Base-by-base conservation (phyloP, 2,113 vertebrate species). In the Arothron firmamentum region DNA sequence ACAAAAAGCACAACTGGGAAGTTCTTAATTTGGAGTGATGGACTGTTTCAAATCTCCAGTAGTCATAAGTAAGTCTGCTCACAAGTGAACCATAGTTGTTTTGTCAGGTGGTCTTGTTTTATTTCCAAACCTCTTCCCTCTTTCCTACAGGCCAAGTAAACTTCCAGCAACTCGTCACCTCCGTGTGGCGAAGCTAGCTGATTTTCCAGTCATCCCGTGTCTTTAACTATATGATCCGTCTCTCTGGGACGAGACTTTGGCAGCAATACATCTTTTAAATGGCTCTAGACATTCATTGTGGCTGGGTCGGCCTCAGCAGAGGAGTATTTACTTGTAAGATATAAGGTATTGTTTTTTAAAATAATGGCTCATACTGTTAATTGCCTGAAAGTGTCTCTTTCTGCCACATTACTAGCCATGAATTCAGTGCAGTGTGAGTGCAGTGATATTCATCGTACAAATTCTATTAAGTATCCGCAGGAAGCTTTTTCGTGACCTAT, bases 211-310 rank as follows among this genome's bases (percentile, higher is more conserved):
- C 64, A 67, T 90, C 85, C 84, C 8, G 63, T 86, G 72, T 88
- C 79, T 81, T 72, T 79, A 63, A 85, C 78, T 70, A 74, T 75
- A 54, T 59, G 82, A 56, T 67, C 78, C 31, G 65, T 86, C 75
- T 82, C 78, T 72, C 72, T 55, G 70, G 80, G 80, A 82, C 67
- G 47, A 81, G 78, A 86, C 74, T 74, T 67, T 74, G 82, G 82
- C 82, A 85, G 85, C 87, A 87, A 88, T 86, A 85, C 79, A 70
- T 84, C 82, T 85, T 77, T 81, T 64, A 84, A 28, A 71, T 60
- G 52, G 72, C 74, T 79, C 79, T 82, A 78, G 63, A 81, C 81
- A 76, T 78, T 78, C 67, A 77, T 71, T 14, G 21, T 72, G 71
- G 73, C 74, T 65, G 70, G 56, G 63, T 18, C 55, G 56, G 74